phyloP scores from a whole-genome alignment of 2,113 vertebrate genomes.

The Cyphomyrus plagiostoma region DNA sequence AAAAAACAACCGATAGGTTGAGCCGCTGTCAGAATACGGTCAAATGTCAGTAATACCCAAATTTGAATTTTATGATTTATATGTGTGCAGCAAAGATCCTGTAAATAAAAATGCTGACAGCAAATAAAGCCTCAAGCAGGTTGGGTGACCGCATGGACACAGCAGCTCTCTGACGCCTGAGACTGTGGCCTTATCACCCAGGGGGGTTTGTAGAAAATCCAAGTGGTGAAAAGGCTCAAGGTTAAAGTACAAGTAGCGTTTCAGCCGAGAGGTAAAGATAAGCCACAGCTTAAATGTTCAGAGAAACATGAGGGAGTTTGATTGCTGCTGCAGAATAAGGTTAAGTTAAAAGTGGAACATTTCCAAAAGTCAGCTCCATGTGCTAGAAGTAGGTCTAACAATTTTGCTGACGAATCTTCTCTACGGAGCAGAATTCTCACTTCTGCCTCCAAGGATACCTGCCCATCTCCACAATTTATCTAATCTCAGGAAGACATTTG shows the following conservation, averaged over 20 bases:
- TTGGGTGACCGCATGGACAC: too few species aligned
- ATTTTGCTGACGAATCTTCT: background rate
- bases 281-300: background rate
- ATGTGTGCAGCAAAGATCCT: background rate
- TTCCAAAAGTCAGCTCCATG: background rate
- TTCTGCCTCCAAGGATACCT: background rate
- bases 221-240: background rate
- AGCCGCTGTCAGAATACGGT: background rate
- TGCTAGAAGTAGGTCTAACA: background rate
- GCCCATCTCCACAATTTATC: background rate
- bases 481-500: background rate
- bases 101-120: background rate
- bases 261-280: background rate
- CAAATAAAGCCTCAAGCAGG: background rate
- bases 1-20: background rate
- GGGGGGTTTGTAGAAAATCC: background rate
- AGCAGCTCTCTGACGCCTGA: background rate
- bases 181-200: background rate
- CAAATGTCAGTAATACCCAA: background rate
- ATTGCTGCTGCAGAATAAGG: background rate
- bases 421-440: background rate
- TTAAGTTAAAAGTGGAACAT: constrained; percentile 10
- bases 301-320: background rate
- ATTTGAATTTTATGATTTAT: background rate
- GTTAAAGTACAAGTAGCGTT: background rate